Evolutionary conservation across 2,113 vertebrate species (phyloP), one percentile per base, ranked within the genome.

Genomic region (Chaetura pelagica): DNA sequence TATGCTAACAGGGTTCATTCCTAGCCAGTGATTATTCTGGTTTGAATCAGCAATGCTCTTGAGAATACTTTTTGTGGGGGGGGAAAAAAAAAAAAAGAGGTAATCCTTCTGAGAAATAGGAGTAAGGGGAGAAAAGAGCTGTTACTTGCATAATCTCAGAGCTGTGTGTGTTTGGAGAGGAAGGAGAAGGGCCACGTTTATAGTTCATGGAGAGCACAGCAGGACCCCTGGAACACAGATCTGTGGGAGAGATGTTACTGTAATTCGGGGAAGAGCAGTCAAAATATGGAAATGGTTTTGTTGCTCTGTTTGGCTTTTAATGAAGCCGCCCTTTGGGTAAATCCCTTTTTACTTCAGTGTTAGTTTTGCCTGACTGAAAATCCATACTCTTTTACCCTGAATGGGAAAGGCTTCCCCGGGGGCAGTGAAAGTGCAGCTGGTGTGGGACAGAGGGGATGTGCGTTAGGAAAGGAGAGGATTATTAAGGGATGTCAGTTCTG

Each of bases 11-110:
- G 34, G 52, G n/a, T 67, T 90, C 69, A 40, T 92, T 96, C 73
- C 85, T 95, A 78, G 71, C 64, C 68, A 80, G 77, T 83, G 46
- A 90, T 97, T 89, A 66, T 87, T 87, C 64, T 84, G 76, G 73
- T 95, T 88, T 81, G 95, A 94, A 90, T 94, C 93, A 93, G 34
- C 57, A 80, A 61, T 32, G 68, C 78, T 92, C 57, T 78, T 88
- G 64, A 82, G 91, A 78, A 51, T 57, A 59, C 87, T 86, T 94
- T 69, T 83, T 30, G 24, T 71, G 16, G 38, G 38, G 38, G 38
- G 14, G 13, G 13, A 42, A 14, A 20, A 85, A 85, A 80, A 87
- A 89, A 49, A 10, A 40, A 13, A 22, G 21, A 49, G 29, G 32
- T 35, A 44, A 59, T 84, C 57, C 69, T 92, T 83, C 48, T 83